Base-by-base conservation (phyloP, 1,140 invertebrate genomes). In the Nebria ingens region DNA sequence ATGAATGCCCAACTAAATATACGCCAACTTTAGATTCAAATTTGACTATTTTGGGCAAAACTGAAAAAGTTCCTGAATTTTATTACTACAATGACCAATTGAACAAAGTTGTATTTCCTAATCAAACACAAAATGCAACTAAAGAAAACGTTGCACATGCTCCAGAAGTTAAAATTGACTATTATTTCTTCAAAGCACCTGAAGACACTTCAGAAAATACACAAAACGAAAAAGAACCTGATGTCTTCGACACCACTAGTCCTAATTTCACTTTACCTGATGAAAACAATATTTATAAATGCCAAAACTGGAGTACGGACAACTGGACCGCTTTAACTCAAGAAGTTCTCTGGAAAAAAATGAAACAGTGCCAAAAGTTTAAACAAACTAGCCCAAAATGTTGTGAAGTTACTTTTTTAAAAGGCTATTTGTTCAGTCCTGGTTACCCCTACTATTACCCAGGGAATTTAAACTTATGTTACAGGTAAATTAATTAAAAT, bases 1-100 rank as follows among this genome's bases (percentile, higher is more conserved):
- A 80, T 58, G 64, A 72, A 57, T 79, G 78, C 59, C 66, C 70
- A 0, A 65, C 65, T 58, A 52, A 61, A 42, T 57, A 62, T 19
- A 59, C 55, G 52, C 64, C 68, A 1, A 61, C 57, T 19, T 0
- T 61, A 62, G 22, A 54, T 63, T 34, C 62, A 62, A 29, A 65
- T 61, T 2, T 63, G 69, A 3, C 64, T 65, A 55, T 62, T 66
- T 0, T 38, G 62, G 15, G 59, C 61, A 1, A 0, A 64, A 65
- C n/a, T 66, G 67, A 52, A 66, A 51, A 45, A 19, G 11, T 29
- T 19, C 53, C 54, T 62, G 0, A 71, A 65, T 56, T 72, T 63
- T 1, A 69, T 13, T 60, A 67, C 13, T 58, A 58, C 34, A 52
- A 72, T 56, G 68, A 65, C 22, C 65, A 73, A 51, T 23, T 53